phyloP scores from a whole-genome alignment of 2,888 invertebrate species.

The Agrotis ipsilon region DNA sequence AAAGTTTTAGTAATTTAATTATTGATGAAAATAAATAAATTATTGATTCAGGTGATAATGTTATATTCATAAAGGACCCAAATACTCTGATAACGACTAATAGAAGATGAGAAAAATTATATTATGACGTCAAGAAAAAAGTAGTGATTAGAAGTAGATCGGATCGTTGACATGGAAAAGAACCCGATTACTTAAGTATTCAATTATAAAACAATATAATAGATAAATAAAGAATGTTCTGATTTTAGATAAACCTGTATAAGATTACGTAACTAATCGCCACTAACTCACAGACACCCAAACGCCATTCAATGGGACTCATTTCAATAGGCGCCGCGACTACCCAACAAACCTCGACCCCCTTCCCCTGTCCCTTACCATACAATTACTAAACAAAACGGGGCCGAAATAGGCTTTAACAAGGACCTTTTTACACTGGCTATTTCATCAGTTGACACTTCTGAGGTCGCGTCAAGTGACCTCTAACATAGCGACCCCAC shows the following conservation, averaged over 20 bases:
- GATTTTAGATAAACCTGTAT: background rate
- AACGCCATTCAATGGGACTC: constrained; percentile 64
- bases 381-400: constrained; percentile 41
- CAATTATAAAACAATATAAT: background rate
- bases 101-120: background rate
- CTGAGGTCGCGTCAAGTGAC: constrained; percentile 61
- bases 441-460: constrained; percentile 63
- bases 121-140: background rate
- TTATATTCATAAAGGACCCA: background rate
- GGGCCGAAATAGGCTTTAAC: constrained; percentile 22
- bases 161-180: background rate
- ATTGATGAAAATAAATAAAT: background rate
- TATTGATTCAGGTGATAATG: background rate
- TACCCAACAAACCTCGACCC: constrained; percentile 44
- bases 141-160: background rate
- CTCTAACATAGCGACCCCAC: constrained; percentile 62
- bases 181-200: background rate
- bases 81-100: background rate
- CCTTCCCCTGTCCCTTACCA: constrained; percentile 15
- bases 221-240: no score
- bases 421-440: constrained; percentile 57
- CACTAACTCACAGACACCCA: constrained; percentile 28
- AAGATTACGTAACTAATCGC: constrained; percentile 25
- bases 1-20: background rate
- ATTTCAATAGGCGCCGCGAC: constrained; percentile 64